Conservation (phyloP, 2,888 invertebrate species). For the Meteorus colon region DNA sequence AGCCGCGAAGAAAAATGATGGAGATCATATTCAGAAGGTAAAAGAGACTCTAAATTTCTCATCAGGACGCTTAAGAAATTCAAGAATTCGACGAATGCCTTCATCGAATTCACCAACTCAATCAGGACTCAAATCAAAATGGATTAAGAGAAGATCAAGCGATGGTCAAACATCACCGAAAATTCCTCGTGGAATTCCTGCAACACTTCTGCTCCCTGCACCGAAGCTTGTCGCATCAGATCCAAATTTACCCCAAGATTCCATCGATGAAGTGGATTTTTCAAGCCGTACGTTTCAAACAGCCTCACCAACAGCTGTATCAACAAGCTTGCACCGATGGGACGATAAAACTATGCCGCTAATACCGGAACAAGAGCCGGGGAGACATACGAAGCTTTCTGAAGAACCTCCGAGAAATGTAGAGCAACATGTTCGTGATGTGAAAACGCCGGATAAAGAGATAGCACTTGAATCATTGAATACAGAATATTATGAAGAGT, state of each 20-base stretch:
- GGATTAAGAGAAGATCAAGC: conserved; percentile 64
- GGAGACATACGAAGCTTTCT: neutral
- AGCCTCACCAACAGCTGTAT: neutral
- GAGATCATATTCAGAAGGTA: conserved; percentile 47
- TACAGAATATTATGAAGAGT: conserved; percentile 41
- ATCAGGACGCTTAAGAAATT: conserved; percentile 57
- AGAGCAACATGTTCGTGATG: conserved; percentile 17
- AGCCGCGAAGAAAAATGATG: conserved; percentile 55
- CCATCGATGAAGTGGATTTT: conserved; percentile 27
- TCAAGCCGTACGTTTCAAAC: neutral
- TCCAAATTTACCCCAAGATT: conserved; percentile 62
- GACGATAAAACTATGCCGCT: conserved; percentile 55
- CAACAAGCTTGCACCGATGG: conserved; percentile 51
- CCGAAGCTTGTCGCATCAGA: conserved; percentile 61
- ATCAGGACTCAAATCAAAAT: conserved; percentile 59
- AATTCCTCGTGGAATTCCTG: conserved; percentile 48
- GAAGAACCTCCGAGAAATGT: neutral
- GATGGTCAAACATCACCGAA: conserved; percentile 63
- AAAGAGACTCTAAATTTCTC: conserved; percentile 47
- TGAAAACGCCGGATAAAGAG: conserved; percentile 30
- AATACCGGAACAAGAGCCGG: conserved; percentile 32
- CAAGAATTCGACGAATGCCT: conserved; percentile 71
- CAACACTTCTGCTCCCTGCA: conserved; percentile 45
- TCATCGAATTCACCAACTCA: conserved; percentile 73
- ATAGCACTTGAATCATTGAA: conserved; percentile 28